Conservation (phyloP, 1,140 invertebrate species). For the Atta cephalotes region DNA sequence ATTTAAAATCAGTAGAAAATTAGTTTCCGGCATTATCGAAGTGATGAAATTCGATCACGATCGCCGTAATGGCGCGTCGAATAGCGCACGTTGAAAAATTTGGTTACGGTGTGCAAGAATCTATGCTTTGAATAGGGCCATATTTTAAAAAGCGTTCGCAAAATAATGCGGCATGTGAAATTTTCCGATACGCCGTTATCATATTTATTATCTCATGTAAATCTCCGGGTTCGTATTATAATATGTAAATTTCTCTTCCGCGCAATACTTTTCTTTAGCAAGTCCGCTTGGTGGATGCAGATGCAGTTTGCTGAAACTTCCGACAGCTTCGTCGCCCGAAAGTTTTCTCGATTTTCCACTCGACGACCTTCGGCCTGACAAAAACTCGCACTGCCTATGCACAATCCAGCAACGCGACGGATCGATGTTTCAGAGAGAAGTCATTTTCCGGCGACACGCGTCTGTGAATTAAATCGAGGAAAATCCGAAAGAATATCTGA, state of each 20-base stretch:
- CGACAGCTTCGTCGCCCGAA: conserved; percentile 48
- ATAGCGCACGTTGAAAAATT: neutral
- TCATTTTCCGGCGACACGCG: conserved; percentile 57
- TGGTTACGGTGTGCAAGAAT: neutral
- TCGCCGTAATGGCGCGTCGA: neutral
- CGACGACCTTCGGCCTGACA: conserved; percentile 47
- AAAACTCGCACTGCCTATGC: conserved; percentile 47
- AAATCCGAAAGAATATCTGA: neutral
- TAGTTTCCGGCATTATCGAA: neutral
- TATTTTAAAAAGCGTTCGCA: neutral
- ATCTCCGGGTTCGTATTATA: conserved; percentile 50
- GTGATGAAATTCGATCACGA: neutral
- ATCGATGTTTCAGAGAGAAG: conserved; percentile 47
- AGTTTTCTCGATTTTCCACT: conserved; percentile 64
- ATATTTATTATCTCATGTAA: conserved; percentile 63
- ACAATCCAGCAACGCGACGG: conserved; percentile 15
- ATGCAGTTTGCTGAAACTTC: conserved; percentile 62
- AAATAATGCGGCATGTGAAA: conserved; percentile 39
- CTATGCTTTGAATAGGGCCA: neutral
- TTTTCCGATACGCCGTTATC: conserved; percentile 49
- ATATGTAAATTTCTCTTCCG: conserved; percentile 54
- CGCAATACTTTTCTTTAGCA: conserved; percentile 59
- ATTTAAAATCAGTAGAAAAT: conserved; percentile 10
- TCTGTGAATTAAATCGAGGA: conserved; percentile 50
- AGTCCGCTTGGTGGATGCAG: conserved; percentile 39